These are phyloP conservation scores for Xanthia togata DNA, from an alignment of 2,888 invertebrate genomes.

Conservation along the genomic window DNA sequence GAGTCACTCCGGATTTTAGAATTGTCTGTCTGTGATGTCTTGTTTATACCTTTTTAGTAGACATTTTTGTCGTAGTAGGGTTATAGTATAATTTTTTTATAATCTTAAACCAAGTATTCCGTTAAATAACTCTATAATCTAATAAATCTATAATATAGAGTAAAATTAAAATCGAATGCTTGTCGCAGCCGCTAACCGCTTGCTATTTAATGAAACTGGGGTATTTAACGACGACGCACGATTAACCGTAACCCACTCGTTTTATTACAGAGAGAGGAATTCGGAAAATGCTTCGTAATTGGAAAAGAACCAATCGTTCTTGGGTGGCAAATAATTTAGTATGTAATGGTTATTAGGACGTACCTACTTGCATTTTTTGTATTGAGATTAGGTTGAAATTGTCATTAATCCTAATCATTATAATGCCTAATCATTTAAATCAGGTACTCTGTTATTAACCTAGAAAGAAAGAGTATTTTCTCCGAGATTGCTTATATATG, in stretches of 20 bases:
- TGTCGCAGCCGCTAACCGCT: slow-evolving; percentile 26
- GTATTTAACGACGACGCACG: slow-evolving; percentile 45
- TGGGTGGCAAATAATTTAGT: background rate
- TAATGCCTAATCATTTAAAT: background rate
- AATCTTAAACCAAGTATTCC: background rate
- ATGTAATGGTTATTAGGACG: background rate
- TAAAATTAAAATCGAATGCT: slow-evolving; percentile 34
- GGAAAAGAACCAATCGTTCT: slow-evolving; percentile 38
- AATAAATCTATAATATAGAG: background rate
- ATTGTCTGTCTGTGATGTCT: no score
- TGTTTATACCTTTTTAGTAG: no score
- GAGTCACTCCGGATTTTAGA: no score
- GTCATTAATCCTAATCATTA: no score
- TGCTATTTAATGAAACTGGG: slow-evolving; percentile 55
- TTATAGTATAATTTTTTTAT: no score
- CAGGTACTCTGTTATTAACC: background rate
- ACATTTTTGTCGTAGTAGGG: no score
- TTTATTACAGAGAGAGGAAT: slow-evolving; percentile 50
- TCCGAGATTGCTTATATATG: background rate
- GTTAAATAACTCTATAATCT: background rate
- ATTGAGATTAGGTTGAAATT: background rate
- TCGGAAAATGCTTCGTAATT: slow-evolving; percentile 47
- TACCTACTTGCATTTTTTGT: background rate
- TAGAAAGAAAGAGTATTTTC: background rate
- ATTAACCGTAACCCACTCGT: slow-evolving; percentile 45